Evolutionary conservation across 2,888 invertebrate species (phyloP).

Genomic region (Apodemia mormo): DNA sequence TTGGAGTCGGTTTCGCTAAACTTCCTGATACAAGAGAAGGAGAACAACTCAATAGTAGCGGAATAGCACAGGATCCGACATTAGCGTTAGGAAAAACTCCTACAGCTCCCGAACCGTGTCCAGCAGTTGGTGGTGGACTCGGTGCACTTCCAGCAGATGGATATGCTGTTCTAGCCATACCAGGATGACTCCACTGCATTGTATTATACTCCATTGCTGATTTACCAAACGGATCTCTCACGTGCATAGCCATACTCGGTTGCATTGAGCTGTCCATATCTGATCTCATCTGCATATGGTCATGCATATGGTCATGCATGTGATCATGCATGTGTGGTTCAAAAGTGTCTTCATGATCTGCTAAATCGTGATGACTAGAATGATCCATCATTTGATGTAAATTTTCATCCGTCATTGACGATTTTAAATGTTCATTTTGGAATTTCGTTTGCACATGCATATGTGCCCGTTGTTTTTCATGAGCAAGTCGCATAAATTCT

Average conservation of each 20-base stretch:
- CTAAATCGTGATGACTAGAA: background rate
- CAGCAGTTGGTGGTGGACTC: background rate
- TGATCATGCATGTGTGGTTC: constrained; percentile 1
- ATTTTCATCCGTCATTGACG: constrained; percentile 24
- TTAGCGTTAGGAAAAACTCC: constrained; percentile 70
- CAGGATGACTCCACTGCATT: constrained; percentile 52
- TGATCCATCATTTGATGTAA: constrained; percentile 20
- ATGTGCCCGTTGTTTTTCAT: constrained; percentile 26
- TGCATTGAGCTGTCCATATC: constrained; percentile 48
- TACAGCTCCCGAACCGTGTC: constrained; percentile 44
- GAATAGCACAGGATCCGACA: constrained; percentile 64
- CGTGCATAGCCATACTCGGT: constrained; percentile 44
- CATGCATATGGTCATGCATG: constrained; percentile 23
- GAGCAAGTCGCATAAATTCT: constrained; percentile 23
- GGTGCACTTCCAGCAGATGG: constrained; percentile 23
- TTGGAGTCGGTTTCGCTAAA: constrained; percentile 54
- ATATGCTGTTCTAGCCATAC: constrained; percentile 49
- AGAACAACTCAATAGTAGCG: constrained; percentile 68
- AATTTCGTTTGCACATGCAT: background rate
- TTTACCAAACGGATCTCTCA: constrained; percentile 50
- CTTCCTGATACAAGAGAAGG: constrained; percentile 67
- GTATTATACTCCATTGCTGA: constrained; percentile 43
- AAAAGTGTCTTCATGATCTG: background rate
- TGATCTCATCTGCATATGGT: constrained; percentile 45
- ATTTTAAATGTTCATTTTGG: constrained; percentile 7